Evolutionary conservation across 1,140 invertebrate genomes (phyloP).

Genomic region (Chionoecetes opilio): DNA sequence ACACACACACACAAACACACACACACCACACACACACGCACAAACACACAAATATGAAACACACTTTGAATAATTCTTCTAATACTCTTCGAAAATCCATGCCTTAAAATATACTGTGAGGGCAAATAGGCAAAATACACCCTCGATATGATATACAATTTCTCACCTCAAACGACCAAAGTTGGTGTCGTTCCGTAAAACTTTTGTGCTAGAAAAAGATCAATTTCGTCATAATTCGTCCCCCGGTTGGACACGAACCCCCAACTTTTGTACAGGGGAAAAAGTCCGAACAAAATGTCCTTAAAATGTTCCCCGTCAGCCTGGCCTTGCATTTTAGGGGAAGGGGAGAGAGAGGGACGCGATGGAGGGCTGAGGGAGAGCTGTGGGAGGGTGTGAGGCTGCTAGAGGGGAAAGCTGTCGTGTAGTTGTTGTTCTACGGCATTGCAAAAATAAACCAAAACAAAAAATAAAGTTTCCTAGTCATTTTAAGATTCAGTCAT

Average conservation of each 20-base stretch:
- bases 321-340: slow-evolving; percentile 41
- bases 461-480: slow-evolving; percentile 25
- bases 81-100: not conserved
- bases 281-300: slow-evolving; percentile 37
- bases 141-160: slow-evolving; percentile 72
- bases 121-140: slow-evolving; percentile 63
- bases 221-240: slow-evolving; percentile 72
- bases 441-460: not conserved
- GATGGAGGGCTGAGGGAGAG: slow-evolving; percentile 32
- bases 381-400: not conserved
- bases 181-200: slow-evolving; percentile 67
- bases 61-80: not conserved
- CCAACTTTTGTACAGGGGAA: slow-evolving; percentile 59
- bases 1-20: not conserved
- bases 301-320: slow-evolving; percentile 54
- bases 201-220: slow-evolving; percentile 68
- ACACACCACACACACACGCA: not conserved
- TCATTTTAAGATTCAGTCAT: not conserved
- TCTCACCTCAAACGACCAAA: slow-evolving; percentile 73
- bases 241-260: slow-evolving; percentile 60
- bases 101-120: not conserved
- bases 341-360: not conserved
- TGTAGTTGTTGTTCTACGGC: not conserved
- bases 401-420: not conserved
- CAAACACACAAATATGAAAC: not conserved